phyloP scores from a whole-genome alignment of 1,140 invertebrate genomes.

The Calephelis nemesis region DNA sequence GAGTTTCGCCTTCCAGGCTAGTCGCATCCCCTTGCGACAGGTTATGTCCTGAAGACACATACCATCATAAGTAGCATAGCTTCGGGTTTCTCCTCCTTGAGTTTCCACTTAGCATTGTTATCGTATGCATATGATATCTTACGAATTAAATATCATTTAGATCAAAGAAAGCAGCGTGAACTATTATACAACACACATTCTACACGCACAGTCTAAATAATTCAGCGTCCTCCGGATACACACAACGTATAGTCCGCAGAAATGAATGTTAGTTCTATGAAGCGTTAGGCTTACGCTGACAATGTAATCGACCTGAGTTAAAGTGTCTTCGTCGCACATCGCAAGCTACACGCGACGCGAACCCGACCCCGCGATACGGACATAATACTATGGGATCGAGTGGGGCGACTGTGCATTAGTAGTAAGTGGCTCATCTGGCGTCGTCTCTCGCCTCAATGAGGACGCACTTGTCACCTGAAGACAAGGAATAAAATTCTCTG shows the following conservation, averaged over 20 bases:
- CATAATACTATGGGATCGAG: constrained; percentile 65
- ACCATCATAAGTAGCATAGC: constrained; percentile 69
- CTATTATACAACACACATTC: constrained; percentile 72
- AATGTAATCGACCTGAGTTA: constrained; percentile 75
- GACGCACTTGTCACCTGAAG: constrained; percentile 84
- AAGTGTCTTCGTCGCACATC: constrained; percentile 76
- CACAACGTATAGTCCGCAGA: constrained; percentile 69
- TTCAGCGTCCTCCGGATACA: constrained; percentile 76
- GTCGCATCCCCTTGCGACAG: constrained; percentile 92
- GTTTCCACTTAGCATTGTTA: constrained; percentile 38
- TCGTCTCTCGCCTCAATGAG: constrained; percentile 83
- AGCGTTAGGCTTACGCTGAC: constrained; percentile 77
- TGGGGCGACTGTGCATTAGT: constrained; percentile 69
- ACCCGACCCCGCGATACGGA: constrained; percentile 65
- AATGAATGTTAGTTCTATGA: constrained; percentile 68
- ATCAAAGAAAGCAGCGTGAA: constrained; percentile 64
- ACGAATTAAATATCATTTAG: constrained; percentile 51
- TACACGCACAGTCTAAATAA: constrained; percentile 68
- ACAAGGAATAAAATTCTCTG: constrained; percentile 80
- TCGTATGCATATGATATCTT: constrained; percentile 38
- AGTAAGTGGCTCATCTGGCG: constrained; percentile 77
- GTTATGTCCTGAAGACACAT: constrained; percentile 89
- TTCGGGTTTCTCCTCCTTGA: constrained; percentile 39
- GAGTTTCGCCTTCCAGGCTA: constrained; percentile 90
- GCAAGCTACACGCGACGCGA: constrained; percentile 74